Percentiles rank a stretch among this genome's conserved stretches.
Evolutionary conservation across 2,113 vertebrate genomes (phyloP).

Genomic region (Gopherus evgoodei): DNA sequence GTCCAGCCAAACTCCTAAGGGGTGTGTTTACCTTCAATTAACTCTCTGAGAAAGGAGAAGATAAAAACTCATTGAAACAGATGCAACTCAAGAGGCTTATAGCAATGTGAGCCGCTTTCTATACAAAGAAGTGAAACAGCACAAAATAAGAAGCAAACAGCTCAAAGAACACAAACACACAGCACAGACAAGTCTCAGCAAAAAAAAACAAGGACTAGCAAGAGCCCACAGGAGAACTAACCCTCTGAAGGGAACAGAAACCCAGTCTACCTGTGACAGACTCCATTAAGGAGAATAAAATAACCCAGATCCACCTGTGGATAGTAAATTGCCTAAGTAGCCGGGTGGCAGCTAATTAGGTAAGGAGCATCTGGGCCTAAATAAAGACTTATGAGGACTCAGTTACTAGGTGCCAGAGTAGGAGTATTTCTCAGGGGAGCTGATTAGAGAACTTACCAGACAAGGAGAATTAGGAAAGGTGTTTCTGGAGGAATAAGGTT

Average conservation of each 20-base stretch:
- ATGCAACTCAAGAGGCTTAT: not conserved
- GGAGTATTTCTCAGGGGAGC: not conserved
- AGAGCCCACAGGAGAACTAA: not conserved
- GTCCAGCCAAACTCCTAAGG: not conserved
- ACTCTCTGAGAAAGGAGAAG: not conserved
- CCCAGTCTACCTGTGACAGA: not conserved
- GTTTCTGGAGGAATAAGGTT: not conserved
- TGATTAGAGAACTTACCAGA: not conserved
- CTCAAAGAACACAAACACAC: not conserved
- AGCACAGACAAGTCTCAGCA: not conserved
- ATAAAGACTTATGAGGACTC: not conserved
- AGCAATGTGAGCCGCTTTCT: not conserved
- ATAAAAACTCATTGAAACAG: not conserved
- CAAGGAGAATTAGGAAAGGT: not conserved
- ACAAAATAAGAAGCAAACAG: not conserved
- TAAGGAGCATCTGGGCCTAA: not conserved
- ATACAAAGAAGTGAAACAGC: not conserved
- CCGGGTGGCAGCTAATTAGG: not conserved
- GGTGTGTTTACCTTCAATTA: not conserved
- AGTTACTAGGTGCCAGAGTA: not conserved
- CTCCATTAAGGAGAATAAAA: not conserved
- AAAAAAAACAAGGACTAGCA: not conserved
- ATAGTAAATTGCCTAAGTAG: not conserved
- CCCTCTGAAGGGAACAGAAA: not conserved
- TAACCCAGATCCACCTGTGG: not conserved